Base-by-base conservation (phyloP, 2,888 invertebrate species). In the Drosophila testacea region DNA sequence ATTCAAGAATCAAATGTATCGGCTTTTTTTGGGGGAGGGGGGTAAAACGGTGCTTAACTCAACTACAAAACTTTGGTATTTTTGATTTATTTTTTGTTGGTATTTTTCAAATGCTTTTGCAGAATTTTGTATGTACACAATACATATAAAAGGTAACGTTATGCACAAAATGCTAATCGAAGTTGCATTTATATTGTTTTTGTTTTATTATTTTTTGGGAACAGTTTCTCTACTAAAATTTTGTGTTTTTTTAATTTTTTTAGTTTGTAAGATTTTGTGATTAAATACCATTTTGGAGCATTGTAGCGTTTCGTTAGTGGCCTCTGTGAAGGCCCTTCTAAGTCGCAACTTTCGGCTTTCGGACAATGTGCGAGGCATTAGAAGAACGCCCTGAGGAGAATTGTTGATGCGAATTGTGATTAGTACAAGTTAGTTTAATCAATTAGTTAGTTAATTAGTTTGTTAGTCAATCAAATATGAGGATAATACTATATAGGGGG, bases 281-380 rank as follows among this genome's bases (percentile, higher is more conserved):
- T 86, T 90, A 90, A 91, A 92, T 95, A 96, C 96, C 96, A 96
- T 96, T 96, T 95, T 96, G 94, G 96, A 96, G 95, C 96, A 96
- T 95, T 95, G 95, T 94, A 96, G 95, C 91, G 96, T 96, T 94
- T 97, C 96, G 93, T 96, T 95, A 93, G 96, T 96, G 91, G 96
- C 96, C 94, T 97, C 96, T 93, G 97, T 97, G 94, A 96, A 96
- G 92, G 97, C 97, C 92, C 97, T 95, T 93, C 97, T 95, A 93
- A 97, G 95, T 92, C 96, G 95, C 92, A 96, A 95, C 91, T 97
- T 95, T 92, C 97, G 96, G 92, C 95, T 95, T 94, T 97, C 96
- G 94, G 97, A 96, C 95, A 97, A 95, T 93, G 96, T 96, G 94
- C 96, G 96, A 92, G 97, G 96, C 94, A 96, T 96, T 94, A 97